Evolutionary conservation across 2,888 invertebrate genomes (phyloP).

Genomic region (Drosophila koepferae): DNA sequence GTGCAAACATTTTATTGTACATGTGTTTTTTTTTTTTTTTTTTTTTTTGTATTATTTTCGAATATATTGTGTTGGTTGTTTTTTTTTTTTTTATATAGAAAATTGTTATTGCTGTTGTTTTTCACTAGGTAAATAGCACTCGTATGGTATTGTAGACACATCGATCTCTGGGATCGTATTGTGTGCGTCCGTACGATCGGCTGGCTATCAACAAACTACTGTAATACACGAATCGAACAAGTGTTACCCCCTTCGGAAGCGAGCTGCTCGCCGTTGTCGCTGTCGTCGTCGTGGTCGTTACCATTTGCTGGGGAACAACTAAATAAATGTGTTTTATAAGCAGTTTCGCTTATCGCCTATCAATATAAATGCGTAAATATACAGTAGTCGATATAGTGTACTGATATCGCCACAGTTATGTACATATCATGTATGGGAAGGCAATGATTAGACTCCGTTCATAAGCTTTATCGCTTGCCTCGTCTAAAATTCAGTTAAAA

Average conservation of each 20-base stretch:
- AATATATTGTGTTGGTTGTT: background rate
- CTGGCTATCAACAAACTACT: slow-evolving; percentile 80
- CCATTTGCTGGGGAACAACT: slow-evolving; percentile 56
- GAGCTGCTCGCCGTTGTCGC: slow-evolving; percentile 28
- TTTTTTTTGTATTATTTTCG: slow-evolving; percentile 3
- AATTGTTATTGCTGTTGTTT: slow-evolving; percentile 38
- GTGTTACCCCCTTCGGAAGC: slow-evolving; percentile 67
- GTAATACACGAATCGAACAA: slow-evolving; percentile 80
- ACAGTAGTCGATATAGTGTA: slow-evolving; percentile 80
- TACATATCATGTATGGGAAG: slow-evolving; percentile 28
- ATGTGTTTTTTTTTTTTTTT: slow-evolving; percentile 25
- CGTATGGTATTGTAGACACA: slow-evolving; percentile 49
- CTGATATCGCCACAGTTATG: slow-evolving; percentile 65
- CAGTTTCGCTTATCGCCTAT: slow-evolving; percentile 80
- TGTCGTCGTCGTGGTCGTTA: slow-evolving; percentile 12
- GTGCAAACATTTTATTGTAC: slow-evolving; percentile 25
- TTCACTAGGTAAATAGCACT: slow-evolving; percentile 44
- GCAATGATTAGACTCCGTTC: slow-evolving; percentile 39
- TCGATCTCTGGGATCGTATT: slow-evolving; percentile 57
- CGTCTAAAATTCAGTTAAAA: slow-evolving; percentile 19
- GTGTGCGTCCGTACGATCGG: slow-evolving; percentile 65
- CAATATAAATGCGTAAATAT: slow-evolving; percentile 81
- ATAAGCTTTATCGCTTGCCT: slow-evolving; percentile 43
- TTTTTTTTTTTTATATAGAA: slow-evolving; percentile 5
- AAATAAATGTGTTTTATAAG: slow-evolving; percentile 81